A percentile compares a stretch with the other conserved stretches of the same genome.
Evolutionary conservation across 2,113 vertebrate genomes (phyloP).

Genomic region (Motacilla tschutschensis): DNA sequence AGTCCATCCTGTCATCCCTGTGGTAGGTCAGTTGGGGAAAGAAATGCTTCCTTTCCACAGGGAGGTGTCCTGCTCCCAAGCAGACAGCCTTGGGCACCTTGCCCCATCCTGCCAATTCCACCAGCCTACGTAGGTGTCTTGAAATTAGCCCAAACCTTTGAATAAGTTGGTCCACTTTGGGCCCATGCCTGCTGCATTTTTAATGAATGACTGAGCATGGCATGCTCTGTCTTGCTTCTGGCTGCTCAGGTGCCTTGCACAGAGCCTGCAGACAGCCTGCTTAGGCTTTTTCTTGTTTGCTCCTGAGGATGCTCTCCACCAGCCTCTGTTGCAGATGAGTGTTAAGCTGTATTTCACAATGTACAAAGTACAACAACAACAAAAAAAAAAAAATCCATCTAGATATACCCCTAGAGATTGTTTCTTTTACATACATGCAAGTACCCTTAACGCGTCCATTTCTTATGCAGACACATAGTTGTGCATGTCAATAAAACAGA

Average conservation of each 20-base stretch:
- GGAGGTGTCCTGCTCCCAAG: not conserved
- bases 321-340: not conserved
- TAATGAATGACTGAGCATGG: constrained; percentile 2
- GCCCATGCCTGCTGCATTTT: not conserved
- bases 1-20: not conserved
- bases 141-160: constrained; percentile 27
- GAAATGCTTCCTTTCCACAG: not conserved
- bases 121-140: not conserved
- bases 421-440: not conserved
- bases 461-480: not conserved
- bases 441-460: accelerated
- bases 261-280: not conserved
- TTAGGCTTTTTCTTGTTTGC: not conserved
- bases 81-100: not conserved
- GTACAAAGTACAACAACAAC: not conserved
- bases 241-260: not conserved
- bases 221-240: constrained; percentile 29
- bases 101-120: not conserved
- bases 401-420: not conserved
- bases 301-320: not conserved
- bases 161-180: not conserved
- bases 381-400: not conserved
- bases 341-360: not conserved
- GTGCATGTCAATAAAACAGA: not conserved
- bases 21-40: not conserved